Percentiles rank a stretch among this genome's conserved stretches.
Conservation (phyloP, 1,140 invertebrate genomes). For the Marisa cornuarietis region DNA sequence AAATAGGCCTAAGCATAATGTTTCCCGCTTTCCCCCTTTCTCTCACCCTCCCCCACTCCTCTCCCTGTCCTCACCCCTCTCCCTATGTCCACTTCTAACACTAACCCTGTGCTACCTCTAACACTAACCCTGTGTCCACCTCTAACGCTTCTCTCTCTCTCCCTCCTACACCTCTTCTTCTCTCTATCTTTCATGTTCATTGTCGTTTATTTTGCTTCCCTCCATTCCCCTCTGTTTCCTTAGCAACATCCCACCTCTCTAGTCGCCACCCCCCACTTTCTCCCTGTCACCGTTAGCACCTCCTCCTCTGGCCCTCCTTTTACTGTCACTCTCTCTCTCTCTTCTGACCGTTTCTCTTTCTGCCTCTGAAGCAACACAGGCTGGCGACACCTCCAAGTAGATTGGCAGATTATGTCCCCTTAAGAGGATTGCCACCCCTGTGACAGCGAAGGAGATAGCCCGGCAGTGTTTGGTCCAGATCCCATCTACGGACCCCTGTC, state of each 20-base stretch:
- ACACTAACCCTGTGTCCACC: background rate
- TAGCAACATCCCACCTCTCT: background rate
- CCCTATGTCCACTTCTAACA: background rate
- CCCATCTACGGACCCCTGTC: slow-evolving; percentile 16
- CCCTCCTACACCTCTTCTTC: slow-evolving; percentile 21
- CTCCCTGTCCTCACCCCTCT: background rate
- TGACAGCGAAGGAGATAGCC: slow-evolving; percentile 23
- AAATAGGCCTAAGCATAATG: background rate
- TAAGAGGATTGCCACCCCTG: slow-evolving; percentile 26
- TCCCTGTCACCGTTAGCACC: background rate
- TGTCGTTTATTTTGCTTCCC: background rate
- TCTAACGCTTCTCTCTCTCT: slow-evolving; percentile 4
- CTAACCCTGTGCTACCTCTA: background rate
- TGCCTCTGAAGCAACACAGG: slow-evolving; percentile 1
- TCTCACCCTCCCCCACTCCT: background rate
- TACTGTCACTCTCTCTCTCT: background rate
- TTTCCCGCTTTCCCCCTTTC: background rate
- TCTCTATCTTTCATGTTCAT: slow-evolving; percentile 23
- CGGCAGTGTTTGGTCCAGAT: slow-evolving; percentile 14
- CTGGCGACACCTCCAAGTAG: slow-evolving; percentile 24
- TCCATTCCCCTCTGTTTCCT: background rate
- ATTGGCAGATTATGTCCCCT: slow-evolving; percentile 29
- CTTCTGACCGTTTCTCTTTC: slow-evolving; percentile 7
- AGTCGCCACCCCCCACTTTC: background rate
- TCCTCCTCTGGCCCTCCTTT: slow-evolving; percentile 1